Percentiles rank a stretch among this genome's conserved stretches.
These are phyloP conservation scores for Orestias chungarensis DNA, from an alignment of 2,797 vertebrate genomes.

Conservation along the genomic window DNA sequence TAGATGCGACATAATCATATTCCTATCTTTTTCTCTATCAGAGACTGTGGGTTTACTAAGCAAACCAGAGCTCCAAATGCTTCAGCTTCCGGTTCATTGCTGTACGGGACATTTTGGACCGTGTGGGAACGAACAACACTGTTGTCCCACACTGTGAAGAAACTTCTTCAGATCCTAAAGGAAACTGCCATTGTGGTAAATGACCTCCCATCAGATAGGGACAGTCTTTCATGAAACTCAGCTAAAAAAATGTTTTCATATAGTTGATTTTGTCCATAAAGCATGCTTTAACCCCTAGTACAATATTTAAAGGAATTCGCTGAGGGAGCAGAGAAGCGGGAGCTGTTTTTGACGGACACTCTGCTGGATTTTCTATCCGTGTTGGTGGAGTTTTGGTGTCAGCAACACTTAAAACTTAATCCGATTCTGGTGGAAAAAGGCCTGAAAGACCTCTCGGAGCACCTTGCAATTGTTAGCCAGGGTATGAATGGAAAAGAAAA, in stretches of 20 bases:
- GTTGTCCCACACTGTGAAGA: conserved; percentile 72
- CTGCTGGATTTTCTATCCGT: conserved; percentile 86
- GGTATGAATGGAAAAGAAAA: conserved; percentile 74
- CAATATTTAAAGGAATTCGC: conserved; percentile 37
- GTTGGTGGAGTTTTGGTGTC: conserved; percentile 90
- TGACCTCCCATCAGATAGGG: conserved; percentile 5
- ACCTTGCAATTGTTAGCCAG: conserved; percentile 85
- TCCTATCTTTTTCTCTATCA: conserved; percentile 29
- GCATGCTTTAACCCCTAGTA: not conserved
- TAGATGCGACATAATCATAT: not conserved
- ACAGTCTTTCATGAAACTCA: not conserved
- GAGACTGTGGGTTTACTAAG: conserved; percentile 41
- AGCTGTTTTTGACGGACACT: conserved; percentile 74
- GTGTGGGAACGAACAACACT: conserved; percentile 79
- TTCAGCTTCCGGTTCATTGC: conserved; percentile 56
- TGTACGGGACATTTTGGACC: conserved; percentile 79
- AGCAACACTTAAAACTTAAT: conserved; percentile 85
- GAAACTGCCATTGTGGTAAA: conserved; percentile 58
- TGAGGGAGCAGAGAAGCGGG: conserved; percentile 70
- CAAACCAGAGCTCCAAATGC: conserved; percentile 25
- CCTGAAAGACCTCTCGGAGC: conserved; percentile 83
- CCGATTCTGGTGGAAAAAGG: conserved; percentile 82
- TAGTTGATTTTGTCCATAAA: not conserved
- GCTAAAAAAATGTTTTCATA: not conserved
- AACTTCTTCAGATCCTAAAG: conserved; percentile 69